A percentile compares a stretch with the other conserved stretches of the same genome.
phyloP scores from a whole-genome alignment of 2,113 vertebrate genomes.

The Etheostoma cragini region DNA sequence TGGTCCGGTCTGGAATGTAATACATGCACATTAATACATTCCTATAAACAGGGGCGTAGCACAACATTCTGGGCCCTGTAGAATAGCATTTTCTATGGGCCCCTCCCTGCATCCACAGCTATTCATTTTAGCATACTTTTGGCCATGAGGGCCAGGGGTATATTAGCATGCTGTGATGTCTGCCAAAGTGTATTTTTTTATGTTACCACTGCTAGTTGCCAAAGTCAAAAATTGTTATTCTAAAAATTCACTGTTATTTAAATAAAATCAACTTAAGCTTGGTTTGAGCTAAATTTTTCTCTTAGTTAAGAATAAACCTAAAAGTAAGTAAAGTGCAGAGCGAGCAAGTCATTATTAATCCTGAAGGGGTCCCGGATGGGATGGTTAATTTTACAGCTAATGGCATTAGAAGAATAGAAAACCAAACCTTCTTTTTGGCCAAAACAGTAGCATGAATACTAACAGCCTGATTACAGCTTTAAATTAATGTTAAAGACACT shows the following conservation, averaged over 20 bases:
- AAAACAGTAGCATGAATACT: not conserved
- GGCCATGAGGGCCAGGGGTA: not conserved
- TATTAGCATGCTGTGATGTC: not conserved
- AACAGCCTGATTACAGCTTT: slow-evolving; percentile 7
- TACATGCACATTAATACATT: not conserved
- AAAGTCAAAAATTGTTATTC: not conserved
- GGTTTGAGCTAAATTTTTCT: not conserved
- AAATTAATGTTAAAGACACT: slow-evolving; percentile 3
- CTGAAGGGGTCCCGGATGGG: too few species aligned
- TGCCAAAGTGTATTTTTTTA: not conserved
- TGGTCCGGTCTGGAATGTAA: slow-evolving; percentile 78
- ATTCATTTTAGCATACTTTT: too few species aligned
- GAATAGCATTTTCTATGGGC: too few species aligned
- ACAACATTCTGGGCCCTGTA: too few species aligned
- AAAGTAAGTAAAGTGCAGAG: too few species aligned
- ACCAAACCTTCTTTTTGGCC: too few species aligned
- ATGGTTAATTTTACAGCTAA: too few species aligned
- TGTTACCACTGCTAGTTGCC: not conserved
- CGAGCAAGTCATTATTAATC: too few species aligned
- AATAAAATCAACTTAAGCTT: not conserved
- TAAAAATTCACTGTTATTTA: not conserved
- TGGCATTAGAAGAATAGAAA: too few species aligned
- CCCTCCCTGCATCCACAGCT: too few species aligned
- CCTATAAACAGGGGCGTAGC: not conserved
- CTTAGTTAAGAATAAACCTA: not conserved